Conservation (phyloP, 2,113 vertebrate species). For the Alligator sinensis region DNA sequence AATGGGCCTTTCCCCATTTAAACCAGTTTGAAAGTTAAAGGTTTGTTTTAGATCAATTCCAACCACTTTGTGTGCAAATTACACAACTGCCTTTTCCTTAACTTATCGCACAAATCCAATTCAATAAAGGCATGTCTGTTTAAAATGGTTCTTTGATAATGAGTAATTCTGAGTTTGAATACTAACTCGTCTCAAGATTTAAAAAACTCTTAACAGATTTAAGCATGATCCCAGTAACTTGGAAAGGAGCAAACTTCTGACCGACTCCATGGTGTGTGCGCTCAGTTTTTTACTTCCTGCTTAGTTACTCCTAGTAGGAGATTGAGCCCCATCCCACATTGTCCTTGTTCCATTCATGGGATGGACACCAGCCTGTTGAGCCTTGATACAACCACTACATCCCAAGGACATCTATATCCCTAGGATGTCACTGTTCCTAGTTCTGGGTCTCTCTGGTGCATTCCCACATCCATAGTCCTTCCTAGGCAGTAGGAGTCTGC, state of each 20-base stretch:
- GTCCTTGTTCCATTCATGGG: background rate
- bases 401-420: background rate
- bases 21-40: constrained; percentile 90
- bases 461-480: background rate
- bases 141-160: constrained; percentile 56
- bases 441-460: background rate
- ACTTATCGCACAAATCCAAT: constrained; percentile 89
- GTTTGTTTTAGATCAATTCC: constrained; percentile 91
- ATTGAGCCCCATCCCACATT: background rate
- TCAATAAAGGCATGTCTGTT: constrained; percentile 59
- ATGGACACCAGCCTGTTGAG: background rate
- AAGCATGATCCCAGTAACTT: background rate
- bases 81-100: constrained; percentile 87
- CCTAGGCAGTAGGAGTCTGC: background rate
- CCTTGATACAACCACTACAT: background rate
- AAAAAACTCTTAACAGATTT: background rate
- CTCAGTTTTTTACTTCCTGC: background rate
- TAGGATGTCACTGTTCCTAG: background rate
- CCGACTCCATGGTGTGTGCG: background rate
- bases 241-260: background rate
- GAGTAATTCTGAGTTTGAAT: constrained; percentile 43
- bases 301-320: background rate
- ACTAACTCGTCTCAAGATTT: constrained; percentile 2
- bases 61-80: constrained; percentile 90
- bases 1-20: constrained; percentile 85